These are phyloP conservation scores for Pimpla rufipes DNA, from an alignment of 2,888 invertebrate species.

Conservation along the genomic window DNA sequence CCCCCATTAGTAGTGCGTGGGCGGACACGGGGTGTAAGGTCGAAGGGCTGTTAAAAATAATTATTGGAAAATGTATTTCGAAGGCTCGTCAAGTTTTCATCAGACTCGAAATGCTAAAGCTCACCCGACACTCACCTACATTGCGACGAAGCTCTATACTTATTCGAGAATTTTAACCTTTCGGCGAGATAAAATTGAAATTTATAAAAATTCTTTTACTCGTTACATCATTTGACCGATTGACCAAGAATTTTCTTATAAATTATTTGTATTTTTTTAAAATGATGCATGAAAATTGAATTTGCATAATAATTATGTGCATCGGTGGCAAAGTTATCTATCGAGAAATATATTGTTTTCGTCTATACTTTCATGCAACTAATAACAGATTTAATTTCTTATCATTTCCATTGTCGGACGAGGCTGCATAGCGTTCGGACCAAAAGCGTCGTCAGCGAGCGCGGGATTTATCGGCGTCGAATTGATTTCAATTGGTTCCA, in stretches of 20 bases:
- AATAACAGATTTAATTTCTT: neutral
- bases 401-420: conserved; percentile 16
- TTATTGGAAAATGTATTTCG: conserved; percentile 22
- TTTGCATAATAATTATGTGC: neutral
- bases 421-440: conserved; percentile 24
- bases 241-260: neutral
- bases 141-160: neutral
- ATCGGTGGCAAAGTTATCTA: neutral
- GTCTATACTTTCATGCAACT: neutral
- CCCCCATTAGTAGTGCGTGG: conserved; percentile 14
- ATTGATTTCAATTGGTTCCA: conserved; percentile 63
- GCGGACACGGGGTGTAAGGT: conserved; percentile 21
- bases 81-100: neutral
- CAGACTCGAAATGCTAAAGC: neutral
- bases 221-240: neutral
- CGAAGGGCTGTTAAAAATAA: conserved; percentile 45
- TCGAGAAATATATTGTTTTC: neutral
- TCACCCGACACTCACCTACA: neutral
- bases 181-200: neutral
- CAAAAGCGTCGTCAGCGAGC: conserved; percentile 8
- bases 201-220: neutral
- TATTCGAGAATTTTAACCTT: too few species aligned
- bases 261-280: too few species aligned
- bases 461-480: conserved; percentile 55
- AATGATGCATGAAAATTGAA: neutral